A percentile compares a stretch with the other conserved stretches of the same genome.
These are phyloP conservation scores for Operophtera brumata DNA, from an alignment of 2,888 invertebrate species.

Conservation along the genomic window DNA sequence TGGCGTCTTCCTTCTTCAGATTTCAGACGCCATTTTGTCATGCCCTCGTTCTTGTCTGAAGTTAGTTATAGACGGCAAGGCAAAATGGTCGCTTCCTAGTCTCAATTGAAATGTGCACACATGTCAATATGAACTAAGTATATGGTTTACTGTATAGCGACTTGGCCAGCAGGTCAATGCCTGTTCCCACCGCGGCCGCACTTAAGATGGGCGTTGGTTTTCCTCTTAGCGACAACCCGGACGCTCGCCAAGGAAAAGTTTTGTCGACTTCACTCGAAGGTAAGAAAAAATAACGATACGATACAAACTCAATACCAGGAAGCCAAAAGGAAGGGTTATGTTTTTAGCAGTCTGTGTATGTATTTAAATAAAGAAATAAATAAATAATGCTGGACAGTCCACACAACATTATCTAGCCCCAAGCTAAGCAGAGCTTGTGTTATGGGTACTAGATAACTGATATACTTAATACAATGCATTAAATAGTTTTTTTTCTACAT, in stretches of 20 bases:
- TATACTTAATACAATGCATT: too few relatives aligned
- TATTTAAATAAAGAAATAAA: too few relatives aligned
- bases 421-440: too few relatives aligned
- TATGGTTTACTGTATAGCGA: slow-evolving; percentile 54
- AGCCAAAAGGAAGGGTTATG: too few relatives aligned
- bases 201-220: slow-evolving; percentile 93
- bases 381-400: too few relatives aligned
- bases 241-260: slow-evolving; percentile 86
- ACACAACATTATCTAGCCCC: too few relatives aligned
- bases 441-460: too few relatives aligned
- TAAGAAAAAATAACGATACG: slow-evolving; percentile 40
- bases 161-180: slow-evolving; percentile 83
- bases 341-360: too few relatives aligned
- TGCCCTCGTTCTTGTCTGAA: background rate
- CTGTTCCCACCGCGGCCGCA: slow-evolving; percentile 90
- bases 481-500: too few relatives aligned
- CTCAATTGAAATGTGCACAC: background rate
- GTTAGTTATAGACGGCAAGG: too few relatives aligned
- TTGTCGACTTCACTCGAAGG: slow-evolving; percentile 82
- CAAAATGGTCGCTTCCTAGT: background rate
- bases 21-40: background rate
- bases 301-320: too few relatives aligned
- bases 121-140: slow-evolving; percentile 24
- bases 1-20: too few relatives aligned
- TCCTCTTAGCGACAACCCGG: slow-evolving; percentile 86